These are phyloP conservation scores for Copidosoma aretas DNA, from an alignment of 2,888 invertebrate species.

Conservation along the genomic window DNA sequence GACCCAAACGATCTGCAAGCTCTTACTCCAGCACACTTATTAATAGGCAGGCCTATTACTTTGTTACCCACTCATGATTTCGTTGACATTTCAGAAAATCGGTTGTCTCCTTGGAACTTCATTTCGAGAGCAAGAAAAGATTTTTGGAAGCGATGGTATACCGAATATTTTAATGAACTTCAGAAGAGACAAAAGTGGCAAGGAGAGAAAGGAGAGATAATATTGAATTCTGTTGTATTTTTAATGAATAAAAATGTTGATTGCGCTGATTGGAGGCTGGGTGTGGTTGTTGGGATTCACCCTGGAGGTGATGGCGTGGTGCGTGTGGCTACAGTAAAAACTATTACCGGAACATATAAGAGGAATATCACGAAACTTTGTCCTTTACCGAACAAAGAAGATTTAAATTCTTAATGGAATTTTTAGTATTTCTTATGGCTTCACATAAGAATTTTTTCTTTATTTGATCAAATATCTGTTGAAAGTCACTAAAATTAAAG, in stretches of 20 bases:
- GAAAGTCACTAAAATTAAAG: no score
- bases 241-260: constrained; percentile 23
- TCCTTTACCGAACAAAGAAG: neutral
- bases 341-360: constrained; percentile 35
- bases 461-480: no score
- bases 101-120: neutral
- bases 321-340: constrained; percentile 41
- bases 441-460: no score
- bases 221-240: neutral
- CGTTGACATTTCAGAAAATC: constrained; percentile 35
- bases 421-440: no score
- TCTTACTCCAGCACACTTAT: constrained; percentile 50
- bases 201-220: neutral
- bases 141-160: constrained; percentile 2
- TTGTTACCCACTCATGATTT: constrained; percentile 44
- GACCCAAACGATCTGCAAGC: constrained; percentile 40
- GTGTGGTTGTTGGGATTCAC: constrained; percentile 40
- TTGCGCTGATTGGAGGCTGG: constrained; percentile 45
- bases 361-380: constrained; percentile 33
- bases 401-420: neutral
- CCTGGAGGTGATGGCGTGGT: constrained; percentile 47
- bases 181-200: neutral
- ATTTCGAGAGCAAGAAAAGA: neutral
- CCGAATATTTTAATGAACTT: neutral
- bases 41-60: constrained; percentile 45